Evolutionary conservation across 2,888 invertebrate species (phyloP), one percentile per base, ranked within the genome.

Genomic region (Aspidiotus destructor): DNA sequence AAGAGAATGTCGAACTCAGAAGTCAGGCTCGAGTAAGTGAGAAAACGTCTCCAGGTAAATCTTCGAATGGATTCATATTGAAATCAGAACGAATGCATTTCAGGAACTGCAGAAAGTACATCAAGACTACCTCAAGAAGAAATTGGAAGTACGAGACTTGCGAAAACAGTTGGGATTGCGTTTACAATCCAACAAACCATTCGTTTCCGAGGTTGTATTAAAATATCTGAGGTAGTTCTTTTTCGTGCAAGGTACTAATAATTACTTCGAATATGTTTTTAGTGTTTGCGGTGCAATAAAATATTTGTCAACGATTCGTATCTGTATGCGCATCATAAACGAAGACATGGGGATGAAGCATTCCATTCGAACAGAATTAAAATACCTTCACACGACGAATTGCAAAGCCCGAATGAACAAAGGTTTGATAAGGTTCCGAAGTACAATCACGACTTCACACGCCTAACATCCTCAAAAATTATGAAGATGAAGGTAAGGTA

Each of bases 401-500:
- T 28, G 28, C 28, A 28, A 28, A 28, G 2, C 28, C 28, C 28
- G 28, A 28, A 5, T 28, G 2, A 28, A 28, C 28, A 28, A 28
- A 28, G 28, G 28, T 28, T 28, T 28, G 28, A 28, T 28, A 28
- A 3, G 28, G 28, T 28, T 1, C 5, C 28, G 5, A 28, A 28
- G 5, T 28, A 28, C 28, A 28, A 28, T 28, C 28, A 28, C 28
- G 28, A 28, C 5, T 28, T 1, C 5, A 28, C 28, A 3, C 28
- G 28, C 28, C 1, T 28, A 55, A 55, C 10, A 10, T 10, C 55
- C n/a, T 13, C n/a, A 15, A 15, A 10, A 16, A 2, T 16, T 16
- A 10, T 55, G 17, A 55, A 55, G 17, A 55, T 55, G 55, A 55
- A 55, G 55, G 55, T 55, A 55, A 55, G 5, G 28, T 5, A 28